phyloP scores from a whole-genome alignment of 2,797 vertebrate genomes.

The Bufotes viridis region DNA sequence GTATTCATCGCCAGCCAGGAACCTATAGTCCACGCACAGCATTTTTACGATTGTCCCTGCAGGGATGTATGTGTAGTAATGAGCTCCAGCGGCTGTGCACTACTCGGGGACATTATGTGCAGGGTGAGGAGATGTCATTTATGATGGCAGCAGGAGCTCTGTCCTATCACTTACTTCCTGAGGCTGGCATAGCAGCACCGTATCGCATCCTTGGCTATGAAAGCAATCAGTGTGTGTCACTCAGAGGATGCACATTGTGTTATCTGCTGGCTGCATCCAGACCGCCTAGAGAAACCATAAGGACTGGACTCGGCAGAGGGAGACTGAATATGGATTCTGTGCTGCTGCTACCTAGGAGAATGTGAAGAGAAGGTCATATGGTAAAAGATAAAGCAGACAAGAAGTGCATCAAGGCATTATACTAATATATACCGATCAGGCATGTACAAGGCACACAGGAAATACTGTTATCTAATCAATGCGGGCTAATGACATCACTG shows the following conservation, averaged over 20 bases:
- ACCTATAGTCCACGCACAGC: neutral
- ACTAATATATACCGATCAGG: neutral
- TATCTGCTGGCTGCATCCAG: constrained; percentile 39
- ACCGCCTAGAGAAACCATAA: constrained; percentile 29
- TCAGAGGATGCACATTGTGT: constrained; percentile 24
- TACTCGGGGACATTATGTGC: constrained; percentile 46
- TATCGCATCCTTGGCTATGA: constrained; percentile 26
- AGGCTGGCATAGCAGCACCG: constrained; percentile 21
- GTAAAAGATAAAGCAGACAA: neutral
- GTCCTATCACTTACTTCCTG: constrained; percentile 40
- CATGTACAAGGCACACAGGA: neutral
- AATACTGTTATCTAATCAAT: neutral
- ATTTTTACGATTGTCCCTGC: constrained; percentile 19
- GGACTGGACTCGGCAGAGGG: constrained; percentile 17
- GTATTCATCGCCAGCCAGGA: neutral
- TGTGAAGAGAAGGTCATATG: neutral
- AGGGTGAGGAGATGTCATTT: constrained; percentile 20
- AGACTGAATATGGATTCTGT: constrained; percentile 23
- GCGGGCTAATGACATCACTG: neutral
- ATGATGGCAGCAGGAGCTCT: constrained; percentile 3
- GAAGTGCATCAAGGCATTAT: too few relatives aligned
- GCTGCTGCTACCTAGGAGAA: neutral
- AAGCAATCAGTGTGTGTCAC: constrained; percentile 20
- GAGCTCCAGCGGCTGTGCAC: constrained; percentile 69
- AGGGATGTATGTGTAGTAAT: constrained; percentile 68